Base-by-base conservation (phyloP, 2,888 invertebrate genomes). In the Aspidiotus rigidus region DNA sequence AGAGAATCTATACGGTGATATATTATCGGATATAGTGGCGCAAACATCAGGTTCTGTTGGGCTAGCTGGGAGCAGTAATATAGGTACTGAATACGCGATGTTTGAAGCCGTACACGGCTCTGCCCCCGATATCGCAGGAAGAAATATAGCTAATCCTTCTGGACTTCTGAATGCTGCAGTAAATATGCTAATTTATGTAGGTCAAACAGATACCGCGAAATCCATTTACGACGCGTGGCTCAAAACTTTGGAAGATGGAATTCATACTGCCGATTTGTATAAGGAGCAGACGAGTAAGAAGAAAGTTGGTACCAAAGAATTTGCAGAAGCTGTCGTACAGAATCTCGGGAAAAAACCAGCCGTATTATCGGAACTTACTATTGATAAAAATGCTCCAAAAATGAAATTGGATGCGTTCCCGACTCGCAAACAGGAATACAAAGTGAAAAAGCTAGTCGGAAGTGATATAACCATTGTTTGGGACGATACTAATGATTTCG, bases 101-200 rank as follows among this genome's bases (percentile, higher is more conserved):
- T 56, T 56, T 7, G 56, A 56, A 56, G n/a, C 56, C 1, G 56
- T 56, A 5, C 56, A 56, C 16, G 56, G 56, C 16, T 16, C 15
- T 56, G 13, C 13, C 17, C 56, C 56, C n/a, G n/a, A 56, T 11
- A 15, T 16, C 56, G 56, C 17, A 2, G 56, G 16, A 16, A 56
- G 16, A 16, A 56, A 56, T 56, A 56, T 56, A 10, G 56, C 56
- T 16, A 56, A 56, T 56, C 56, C 56, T n/a, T 56, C 16, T 10
- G 56, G n/a, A 10, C 16, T 11, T 10, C 2, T 56, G 16, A 11
- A n/a, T 56, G 13, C 56, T 10, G 56, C 56, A 10, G 17, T 16
- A n/a, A 56, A 15, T 3, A 56, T 56, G 56, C 56, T 56, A 16
- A 16, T n/a, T n/a, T 17, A 56, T 56, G 3, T 56, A 15, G 56